Evolutionary conservation across 2,888 invertebrate species (phyloP), one percentile per base, ranked within the genome.

Genomic region (Caenorhabditis angaria): DNA sequence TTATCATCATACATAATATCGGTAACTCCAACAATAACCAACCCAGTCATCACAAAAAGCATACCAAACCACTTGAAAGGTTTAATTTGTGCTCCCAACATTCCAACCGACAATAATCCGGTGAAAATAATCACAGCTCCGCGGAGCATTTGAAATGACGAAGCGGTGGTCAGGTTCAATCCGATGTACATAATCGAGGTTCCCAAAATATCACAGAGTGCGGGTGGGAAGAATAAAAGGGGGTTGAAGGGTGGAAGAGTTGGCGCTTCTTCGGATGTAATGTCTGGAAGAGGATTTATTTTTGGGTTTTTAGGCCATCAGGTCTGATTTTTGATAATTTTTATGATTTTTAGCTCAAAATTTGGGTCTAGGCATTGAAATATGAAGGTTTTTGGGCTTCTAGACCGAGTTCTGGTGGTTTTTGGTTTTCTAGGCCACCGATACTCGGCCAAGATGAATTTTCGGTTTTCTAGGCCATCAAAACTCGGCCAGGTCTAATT

Each of bases 131-230:
- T 93, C 8, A 94, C 92, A 61, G 94, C 92, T 59, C 93, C 92
- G n/a, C 95, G 90, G 83, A 97, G 92, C 95, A 97, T 96, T 90
- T 96, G 96, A 89, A 95, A 97, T 87, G 94, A 95, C 80, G 94
- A 94, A 0, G 94, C 93, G 87, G 93, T 94, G 0, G 97, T 97
- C 88, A 97, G 89, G 83, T 92, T 94, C 61, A 97, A 90, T 5
- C 95, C 96, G 57, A 95, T 91, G 87, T 95, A 94, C 92, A 95
- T 93, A 29, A 93, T 91, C 0, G 94, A 93, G 0, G 95, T 95
- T 0, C 93, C 94, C 68, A 92, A 89, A 91, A 94, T 92, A 88
- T 97, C 96, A 88, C 94, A 93, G 88, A 94, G 90, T 0, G 95
- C 94, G 0, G 97, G 94, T 25, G 94, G 91, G 81, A 94, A 90